A percentile compares a stretch with the other conserved stretches of the same genome.
Evolutionary conservation across 1,140 invertebrate genomes (phyloP).

Genomic region (Trypoxylus dichotomus): DNA sequence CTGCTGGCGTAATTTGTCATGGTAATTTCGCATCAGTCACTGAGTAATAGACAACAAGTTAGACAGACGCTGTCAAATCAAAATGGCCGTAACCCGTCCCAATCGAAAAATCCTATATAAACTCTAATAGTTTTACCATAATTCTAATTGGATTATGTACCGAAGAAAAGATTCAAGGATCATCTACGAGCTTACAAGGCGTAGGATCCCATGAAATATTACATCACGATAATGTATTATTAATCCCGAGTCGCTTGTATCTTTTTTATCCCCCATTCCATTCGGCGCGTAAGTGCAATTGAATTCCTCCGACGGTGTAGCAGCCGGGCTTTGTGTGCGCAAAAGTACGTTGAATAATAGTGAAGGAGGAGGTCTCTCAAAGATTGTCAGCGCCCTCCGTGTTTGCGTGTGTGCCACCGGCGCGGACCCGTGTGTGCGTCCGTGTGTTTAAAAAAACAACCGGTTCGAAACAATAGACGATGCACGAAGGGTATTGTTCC

Average conservation of each 20-base stretch:
- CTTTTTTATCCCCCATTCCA: background rate
- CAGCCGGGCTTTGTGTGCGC: background rate
- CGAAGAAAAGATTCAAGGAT: too few relatives aligned
- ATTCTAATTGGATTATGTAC: too few relatives aligned
- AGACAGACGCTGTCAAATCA: too few relatives aligned
- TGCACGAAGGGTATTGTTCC: background rate
- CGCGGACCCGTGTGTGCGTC: background rate
- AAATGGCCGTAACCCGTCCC: too few relatives aligned
- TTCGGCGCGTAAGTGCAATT: background rate
- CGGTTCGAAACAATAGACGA: background rate
- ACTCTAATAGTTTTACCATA: too few relatives aligned
- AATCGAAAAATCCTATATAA: too few relatives aligned
- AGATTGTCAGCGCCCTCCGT: background rate
- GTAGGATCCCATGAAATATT: too few relatives aligned
- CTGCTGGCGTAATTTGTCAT: too few relatives aligned
- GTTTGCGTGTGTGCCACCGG: background rate
- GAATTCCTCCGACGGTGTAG: background rate
- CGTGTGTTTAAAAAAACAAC: background rate
- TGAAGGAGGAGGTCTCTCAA: background rate
- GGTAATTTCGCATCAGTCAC: too few relatives aligned
- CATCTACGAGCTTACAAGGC: too few relatives aligned
- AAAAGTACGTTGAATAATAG: background rate
- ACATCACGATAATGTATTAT: too few relatives aligned
- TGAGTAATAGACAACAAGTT: too few relatives aligned
- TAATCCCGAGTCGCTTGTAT: background rate